phyloP scores from a whole-genome alignment of 2,797 vertebrate genomes.

The Chiroxiphia lanceolata region DNA sequence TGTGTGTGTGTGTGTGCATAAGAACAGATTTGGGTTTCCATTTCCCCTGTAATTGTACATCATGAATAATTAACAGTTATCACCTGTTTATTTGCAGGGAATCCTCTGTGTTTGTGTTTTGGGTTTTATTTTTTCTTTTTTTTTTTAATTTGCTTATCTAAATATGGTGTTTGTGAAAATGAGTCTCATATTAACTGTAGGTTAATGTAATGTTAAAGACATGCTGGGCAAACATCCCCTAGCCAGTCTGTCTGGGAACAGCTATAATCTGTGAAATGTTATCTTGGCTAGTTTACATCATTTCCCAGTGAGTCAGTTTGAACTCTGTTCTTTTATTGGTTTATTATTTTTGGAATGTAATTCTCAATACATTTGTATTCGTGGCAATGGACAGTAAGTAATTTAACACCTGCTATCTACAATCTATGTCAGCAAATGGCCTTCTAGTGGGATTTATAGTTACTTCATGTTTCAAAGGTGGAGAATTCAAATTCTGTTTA shows the following conservation, averaged over 20 bases:
- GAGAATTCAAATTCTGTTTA: constrained; percentile 19
- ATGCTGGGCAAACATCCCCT: not conserved
- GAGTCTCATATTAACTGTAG: not conserved
- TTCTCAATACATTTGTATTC: constrained; percentile 23
- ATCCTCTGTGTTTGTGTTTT: not conserved
- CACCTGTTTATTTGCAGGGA: not conserved
- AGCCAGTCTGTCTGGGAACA: not conserved
- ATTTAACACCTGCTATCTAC: not conserved
- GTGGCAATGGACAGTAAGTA: not conserved
- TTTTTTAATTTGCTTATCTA: not conserved
- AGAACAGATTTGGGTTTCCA: not conserved
- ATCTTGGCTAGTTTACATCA: not conserved
- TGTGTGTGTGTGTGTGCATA: not conserved
- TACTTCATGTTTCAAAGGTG: not conserved
- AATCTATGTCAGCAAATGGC: not conserved
- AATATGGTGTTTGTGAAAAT: not conserved
- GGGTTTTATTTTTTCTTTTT: no score
- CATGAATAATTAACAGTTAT: not conserved
- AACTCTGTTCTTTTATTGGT: not conserved
- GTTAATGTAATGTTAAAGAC: not conserved
- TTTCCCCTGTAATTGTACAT: not conserved
- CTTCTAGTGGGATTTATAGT: not conserved
- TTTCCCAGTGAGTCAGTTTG: not conserved
- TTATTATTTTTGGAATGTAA: not conserved
- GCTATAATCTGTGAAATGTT: not conserved